These are phyloP conservation scores for Pterois miles DNA, from an alignment of 2,797 vertebrate species.

Conservation along the genomic window DNA sequence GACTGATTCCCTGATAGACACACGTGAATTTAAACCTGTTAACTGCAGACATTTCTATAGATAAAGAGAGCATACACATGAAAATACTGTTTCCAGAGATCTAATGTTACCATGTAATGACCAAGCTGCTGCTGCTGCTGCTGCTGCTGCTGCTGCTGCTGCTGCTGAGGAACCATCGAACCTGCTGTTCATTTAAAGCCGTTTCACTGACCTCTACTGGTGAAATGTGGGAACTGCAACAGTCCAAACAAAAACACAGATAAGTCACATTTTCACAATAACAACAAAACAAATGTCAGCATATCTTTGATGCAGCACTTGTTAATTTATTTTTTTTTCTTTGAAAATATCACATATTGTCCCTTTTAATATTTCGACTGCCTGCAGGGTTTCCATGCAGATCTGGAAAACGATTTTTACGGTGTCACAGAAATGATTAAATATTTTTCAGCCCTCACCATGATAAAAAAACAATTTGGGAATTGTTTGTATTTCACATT, in stretches of 20 bases:
- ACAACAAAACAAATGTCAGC: neutral
- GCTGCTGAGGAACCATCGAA: neutral
- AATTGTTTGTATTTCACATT: neutral
- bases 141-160: too few relatives aligned
- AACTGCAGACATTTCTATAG: neutral
- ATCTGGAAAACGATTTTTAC: neutral
- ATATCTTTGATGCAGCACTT: neutral
- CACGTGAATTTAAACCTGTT: neutral
- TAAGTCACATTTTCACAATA: neutral
- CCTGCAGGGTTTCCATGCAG: neutral
- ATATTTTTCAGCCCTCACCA: neutral
- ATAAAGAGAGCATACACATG: neutral
- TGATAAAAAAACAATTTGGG: neutral
- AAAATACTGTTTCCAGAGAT: neutral
- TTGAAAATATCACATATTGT: too few relatives aligned
- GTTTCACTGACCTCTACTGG: constrained; percentile 29
- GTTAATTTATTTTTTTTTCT: neutral
- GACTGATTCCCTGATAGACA: neutral
- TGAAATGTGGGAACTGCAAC: neutral
- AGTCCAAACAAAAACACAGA: neutral
- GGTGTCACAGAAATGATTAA: neutral
- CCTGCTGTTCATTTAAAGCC: neutral
- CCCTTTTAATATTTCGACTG: neutral
- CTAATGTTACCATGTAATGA: neutral
- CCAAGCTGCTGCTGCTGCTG: constrained; percentile 1